Evolutionary conservation across 2,888 invertebrate genomes (phyloP), one percentile per base, ranked within the genome.

Genomic region (Agapostemon virescens): DNA sequence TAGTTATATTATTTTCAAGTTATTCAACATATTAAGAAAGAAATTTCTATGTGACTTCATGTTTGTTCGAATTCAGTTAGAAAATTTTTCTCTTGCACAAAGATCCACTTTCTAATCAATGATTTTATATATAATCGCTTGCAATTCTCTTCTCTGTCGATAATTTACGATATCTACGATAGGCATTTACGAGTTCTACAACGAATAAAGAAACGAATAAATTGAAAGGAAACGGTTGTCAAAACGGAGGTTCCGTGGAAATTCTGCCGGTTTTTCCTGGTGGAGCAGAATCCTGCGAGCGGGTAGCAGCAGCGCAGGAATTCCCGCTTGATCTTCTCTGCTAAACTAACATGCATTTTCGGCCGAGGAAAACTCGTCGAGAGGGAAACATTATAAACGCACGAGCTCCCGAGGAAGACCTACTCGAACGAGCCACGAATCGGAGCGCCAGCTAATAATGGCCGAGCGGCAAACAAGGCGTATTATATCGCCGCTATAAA

Each of bases 401-500:
- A 67, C 76, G 69, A 69, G 66, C 68, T 76, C 72, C n/a, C 33
- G 71, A 52, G 58, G 70, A 79, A 75, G 74, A 74, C 61, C 72
- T 33, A 66, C 76, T 83, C 66, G 75, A 84, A 77, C 80, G 73
- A 81, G 74, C 77, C 81, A 71, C 81, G 82, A 77, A 82, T 83
- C 74, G 78, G 69, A 70, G 79, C 74, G 70, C 81, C 83, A 82
- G 82, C 84, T 89, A 88, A 88, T 87, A 89, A 89, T 79, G 84
- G 85, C 84, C 84, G 75, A 88, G 86, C 84, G 86, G 85, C 83
- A 88, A 88, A 88, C 86, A 86, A 85, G 81, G 74, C 82, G 85
- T 86, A 88, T 90, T 87, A 88, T 89, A 89, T 88, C 83, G 85
- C 88, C 68, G 72, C 85, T 86, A 89, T 87, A 87, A 90, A 89